phyloP scores from a whole-genome alignment of 2,888 invertebrate species.

The Tetragonisca angustula region DNA sequence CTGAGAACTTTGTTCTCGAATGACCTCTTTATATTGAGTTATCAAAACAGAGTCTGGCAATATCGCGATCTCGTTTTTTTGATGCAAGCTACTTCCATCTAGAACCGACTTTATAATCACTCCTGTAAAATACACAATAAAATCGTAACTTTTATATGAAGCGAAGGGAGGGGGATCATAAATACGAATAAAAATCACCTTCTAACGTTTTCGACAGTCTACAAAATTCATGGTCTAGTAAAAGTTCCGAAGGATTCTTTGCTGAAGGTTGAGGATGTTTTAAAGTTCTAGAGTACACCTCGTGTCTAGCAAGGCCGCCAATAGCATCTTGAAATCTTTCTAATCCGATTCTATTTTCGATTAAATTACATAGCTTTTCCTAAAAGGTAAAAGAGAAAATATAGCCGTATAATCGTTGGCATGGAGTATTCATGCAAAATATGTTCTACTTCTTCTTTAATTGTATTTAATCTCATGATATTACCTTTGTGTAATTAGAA shows the following conservation, averaged over 20 bases:
- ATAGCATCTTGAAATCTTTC: slow-evolving; percentile 95
- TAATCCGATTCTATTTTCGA: slow-evolving; percentile 95
- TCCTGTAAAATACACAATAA: slow-evolving; percentile 77
- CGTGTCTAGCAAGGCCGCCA: slow-evolving; percentile 93
- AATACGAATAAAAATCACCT: slow-evolving; percentile 82
- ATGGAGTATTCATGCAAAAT: neutral
- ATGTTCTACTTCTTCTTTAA: neutral
- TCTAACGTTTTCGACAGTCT: slow-evolving; percentile 94
- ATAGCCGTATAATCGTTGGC: neutral
- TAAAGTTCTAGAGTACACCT: slow-evolving; percentile 95
- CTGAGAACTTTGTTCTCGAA: slow-evolving; percentile 93
- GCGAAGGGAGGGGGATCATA: neutral
- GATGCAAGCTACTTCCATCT: slow-evolving; percentile 74
- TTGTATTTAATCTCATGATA: neutral
- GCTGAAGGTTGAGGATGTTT: slow-evolving; percentile 96
- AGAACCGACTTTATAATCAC: slow-evolving; percentile 85
- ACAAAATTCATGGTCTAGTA: slow-evolving; percentile 98
- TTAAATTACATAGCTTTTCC: slow-evolving; percentile 92
- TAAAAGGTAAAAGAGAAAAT: slow-evolving; percentile 75
- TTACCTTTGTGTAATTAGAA: slow-evolving; percentile 88
- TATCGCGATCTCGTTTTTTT: slow-evolving; percentile 72
- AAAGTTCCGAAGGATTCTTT: slow-evolving; percentile 90
- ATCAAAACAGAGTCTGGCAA: slow-evolving; percentile 83
- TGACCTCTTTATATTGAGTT: slow-evolving; percentile 94
- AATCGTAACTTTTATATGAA: neutral